Base-by-base conservation (phyloP, 2,797 vertebrate species). In the Pygocentrus nattereri region DNA sequence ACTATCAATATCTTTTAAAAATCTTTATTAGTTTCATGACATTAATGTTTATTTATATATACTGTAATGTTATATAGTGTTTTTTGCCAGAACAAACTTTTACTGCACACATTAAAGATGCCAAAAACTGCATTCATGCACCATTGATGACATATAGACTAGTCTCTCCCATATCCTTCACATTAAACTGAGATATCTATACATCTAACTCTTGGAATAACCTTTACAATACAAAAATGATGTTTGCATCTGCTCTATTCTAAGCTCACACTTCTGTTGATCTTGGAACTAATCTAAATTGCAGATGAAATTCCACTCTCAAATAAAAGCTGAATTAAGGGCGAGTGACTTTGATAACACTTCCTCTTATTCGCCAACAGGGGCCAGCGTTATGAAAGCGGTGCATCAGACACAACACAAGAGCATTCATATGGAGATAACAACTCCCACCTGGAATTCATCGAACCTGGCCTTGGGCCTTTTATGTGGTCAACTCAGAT, bases 391-490 rank as follows among this genome's bases (percentile, higher is more conserved):
- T 27, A 64, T 64, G 76, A 79, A 76, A 76, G 68, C 13, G 41
- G 47, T 68, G 58, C 68, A 23, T 52, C 52, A 67, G 12, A 72
- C 52, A 69, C 76, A 77, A 70, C 67, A 64, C 47, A 0, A 6
- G 23, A 5, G 12, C 70, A 80, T 84, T 84, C 79, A 82, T 59
- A 83, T 71, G 78, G 72, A 82, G 79, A 85, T 71, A 19, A 15
- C 4, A 64, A 54, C n/a, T 19, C 54, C 77, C 30, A 67, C 59
- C 41, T 64, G 23, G 38, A 52, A 62, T 52, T 44, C 30, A 21
- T 64, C 54, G 3, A 27, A 73, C 34, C 68, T 56, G 3, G 27
- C 62, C 38, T 19, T 4, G 1, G 72, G 49, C 62, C 72, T 79
- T 79, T 83, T 47, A 72, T 78, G 61, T 65, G 27, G 54, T 41